Evolutionary conservation across 2,888 invertebrate genomes (phyloP).

Genomic region (Chrysotoxum bicinctum): DNA sequence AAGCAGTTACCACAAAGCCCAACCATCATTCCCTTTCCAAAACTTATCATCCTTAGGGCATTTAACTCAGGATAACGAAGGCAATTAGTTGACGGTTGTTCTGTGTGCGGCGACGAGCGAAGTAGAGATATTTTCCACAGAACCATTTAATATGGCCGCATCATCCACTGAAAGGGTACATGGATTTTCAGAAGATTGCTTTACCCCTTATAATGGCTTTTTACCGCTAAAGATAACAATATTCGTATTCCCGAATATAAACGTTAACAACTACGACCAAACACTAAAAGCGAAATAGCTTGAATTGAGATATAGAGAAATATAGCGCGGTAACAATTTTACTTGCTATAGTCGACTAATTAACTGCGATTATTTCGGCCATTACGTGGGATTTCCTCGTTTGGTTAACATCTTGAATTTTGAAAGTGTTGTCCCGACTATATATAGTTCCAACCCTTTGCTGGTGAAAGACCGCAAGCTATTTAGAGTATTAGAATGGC

Average conservation of each 20-base stretch:
- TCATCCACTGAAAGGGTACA: slow-evolving; percentile 51
- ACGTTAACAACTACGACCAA: slow-evolving; percentile 68
- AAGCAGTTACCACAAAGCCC: slow-evolving; percentile 61
- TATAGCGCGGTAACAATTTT: slow-evolving; percentile 42
- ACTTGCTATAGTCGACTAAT: slow-evolving; percentile 79
- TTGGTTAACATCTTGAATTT: slow-evolving; percentile 73
- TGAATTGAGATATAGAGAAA: slow-evolving; percentile 26
- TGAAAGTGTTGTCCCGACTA: slow-evolving; percentile 59
- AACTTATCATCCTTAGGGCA: slow-evolving; percentile 51
- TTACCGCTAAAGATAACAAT: slow-evolving; percentile 71
- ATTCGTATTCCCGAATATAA: slow-evolving; percentile 68
- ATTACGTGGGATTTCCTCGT: slow-evolving; percentile 81
- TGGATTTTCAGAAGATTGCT: slow-evolving; percentile 35
- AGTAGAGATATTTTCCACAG: slow-evolving; percentile 46
- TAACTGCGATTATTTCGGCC: slow-evolving; percentile 82
- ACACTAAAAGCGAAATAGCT: slow-evolving; percentile 49
- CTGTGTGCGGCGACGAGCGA: slow-evolving; percentile 9
- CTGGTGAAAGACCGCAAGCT: slow-evolving; percentile 63
- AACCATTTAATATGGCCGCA: slow-evolving; percentile 54
- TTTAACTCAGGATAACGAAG: slow-evolving; percentile 70
- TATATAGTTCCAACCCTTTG: slow-evolving; percentile 49
- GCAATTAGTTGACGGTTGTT: slow-evolving; percentile 70
- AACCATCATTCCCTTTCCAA: slow-evolving; percentile 23
- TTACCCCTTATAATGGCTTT: slow-evolving; percentile 67
- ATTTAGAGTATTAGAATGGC: slow-evolving; percentile 58